phyloP scores from a whole-genome alignment of 1,140 invertebrate species.

The Oncopodura yosiiana region DNA sequence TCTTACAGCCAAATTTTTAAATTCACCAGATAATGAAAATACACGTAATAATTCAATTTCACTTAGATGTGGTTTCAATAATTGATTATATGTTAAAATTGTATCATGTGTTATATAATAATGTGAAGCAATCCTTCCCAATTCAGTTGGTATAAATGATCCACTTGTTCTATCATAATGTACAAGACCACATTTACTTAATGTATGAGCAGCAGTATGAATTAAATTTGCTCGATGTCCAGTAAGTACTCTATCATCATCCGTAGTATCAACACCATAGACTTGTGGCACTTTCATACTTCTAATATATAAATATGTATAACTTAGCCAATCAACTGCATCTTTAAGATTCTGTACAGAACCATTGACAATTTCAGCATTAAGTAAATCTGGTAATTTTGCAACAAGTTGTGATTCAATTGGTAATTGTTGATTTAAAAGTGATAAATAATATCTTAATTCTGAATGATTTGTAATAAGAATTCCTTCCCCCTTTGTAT shows the following conservation, averaged over 20 bases:
- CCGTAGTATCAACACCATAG: conserved; percentile 25
- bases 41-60: conserved; percentile 99
- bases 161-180: conserved; percentile 96
- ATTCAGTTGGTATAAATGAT: conserved; percentile 82
- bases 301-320: conserved; percentile 91
- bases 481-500: conserved; percentile 97
- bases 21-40: conserved; percentile 93
- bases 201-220: conserved; percentile 85
- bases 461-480: conserved; percentile 98
- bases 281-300: conserved; percentile 34
- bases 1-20: conserved; percentile 82
- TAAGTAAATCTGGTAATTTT: conserved; percentile 89
- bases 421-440: conserved; percentile 92
- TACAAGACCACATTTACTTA: conserved; percentile 84
- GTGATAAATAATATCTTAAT: conserved; percentile 93
- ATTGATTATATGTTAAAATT: conserved; percentile 91
- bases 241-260: conserved; percentile 28
- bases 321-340: conserved; percentile 90
- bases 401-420: conserved; percentile 75
- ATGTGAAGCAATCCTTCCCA: conserved; percentile 94
- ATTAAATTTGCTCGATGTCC: conserved; percentile 79
- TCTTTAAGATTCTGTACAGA: conserved; percentile 87
- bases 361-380: conserved; percentile 95
- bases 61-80: conserved; percentile 89
- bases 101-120: conserved; percentile 97